Evolutionary conservation across 2,888 invertebrate genomes (phyloP).

Genomic region (Nemurella pictetii): DNA sequence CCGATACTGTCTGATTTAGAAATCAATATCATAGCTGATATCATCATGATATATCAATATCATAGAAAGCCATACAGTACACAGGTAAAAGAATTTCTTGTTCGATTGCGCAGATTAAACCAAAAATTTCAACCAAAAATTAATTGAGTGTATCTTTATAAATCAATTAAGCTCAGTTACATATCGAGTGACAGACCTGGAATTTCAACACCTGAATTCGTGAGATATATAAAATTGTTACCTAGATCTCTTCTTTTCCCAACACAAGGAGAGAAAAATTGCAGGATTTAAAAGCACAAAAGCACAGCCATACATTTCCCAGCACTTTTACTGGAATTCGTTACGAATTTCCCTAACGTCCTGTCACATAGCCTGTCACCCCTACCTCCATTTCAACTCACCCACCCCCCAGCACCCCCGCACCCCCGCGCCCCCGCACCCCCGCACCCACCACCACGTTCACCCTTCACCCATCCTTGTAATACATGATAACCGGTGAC

Average conservation of each 20-base stretch:
- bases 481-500: conserved; percentile 38
- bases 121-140: too few species aligned
- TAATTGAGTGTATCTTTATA: too few species aligned
- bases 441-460: not conserved
- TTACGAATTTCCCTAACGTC: not conserved
- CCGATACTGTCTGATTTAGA: too few species aligned
- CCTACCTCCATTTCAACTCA: not conserved
- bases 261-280: not conserved
- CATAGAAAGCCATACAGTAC: too few species aligned
- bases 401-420: not conserved
- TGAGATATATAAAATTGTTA: not conserved
- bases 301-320: not conserved
- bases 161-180: too few species aligned
- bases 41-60: too few species aligned
- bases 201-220: too few species aligned
- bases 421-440: not conserved
- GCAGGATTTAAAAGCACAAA: not conserved
- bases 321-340: not conserved
- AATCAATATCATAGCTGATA: too few species aligned
- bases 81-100: too few species aligned
- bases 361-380: not conserved
- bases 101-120: too few species aligned
- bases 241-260: not conserved
- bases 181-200: too few species aligned
- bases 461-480: conserved; percentile 27